Conservation (phyloP, 2,113 vertebrate genomes). For the Scomber japonicus region DNA sequence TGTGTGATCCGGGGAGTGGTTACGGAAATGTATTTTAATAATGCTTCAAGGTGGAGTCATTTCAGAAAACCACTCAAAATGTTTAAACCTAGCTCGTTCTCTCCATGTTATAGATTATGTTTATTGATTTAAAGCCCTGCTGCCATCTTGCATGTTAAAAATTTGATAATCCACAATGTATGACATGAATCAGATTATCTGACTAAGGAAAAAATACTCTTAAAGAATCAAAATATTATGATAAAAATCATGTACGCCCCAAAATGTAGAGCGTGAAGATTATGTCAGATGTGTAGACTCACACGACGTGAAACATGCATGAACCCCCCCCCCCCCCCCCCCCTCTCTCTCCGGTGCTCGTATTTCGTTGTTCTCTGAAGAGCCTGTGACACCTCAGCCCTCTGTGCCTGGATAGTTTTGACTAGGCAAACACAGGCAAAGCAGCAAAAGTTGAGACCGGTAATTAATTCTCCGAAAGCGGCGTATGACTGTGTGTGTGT, state of each 20-base stretch:
- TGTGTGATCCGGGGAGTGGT: constrained; percentile 4
- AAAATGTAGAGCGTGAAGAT: not conserved
- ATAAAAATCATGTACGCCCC: not conserved
- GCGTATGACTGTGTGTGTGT: constrained; percentile 10
- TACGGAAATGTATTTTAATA: constrained; percentile 14
- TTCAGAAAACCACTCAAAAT: not conserved
- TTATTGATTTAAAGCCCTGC: not conserved
- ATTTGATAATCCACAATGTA: not conserved
- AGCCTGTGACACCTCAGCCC: constrained; percentile 3
- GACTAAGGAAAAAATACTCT: not conserved
- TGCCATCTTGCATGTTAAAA: not conserved
- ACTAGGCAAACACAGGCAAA: constrained; percentile 53
- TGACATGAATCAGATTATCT: too few species aligned
- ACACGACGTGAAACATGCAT: not conserved
- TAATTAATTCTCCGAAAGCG: constrained; percentile 69
- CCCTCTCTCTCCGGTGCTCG: not conserved
- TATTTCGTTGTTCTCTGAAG: constrained; percentile 5
- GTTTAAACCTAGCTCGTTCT: too few species aligned
- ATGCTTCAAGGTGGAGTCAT: not conserved
- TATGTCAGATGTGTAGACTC: not conserved
- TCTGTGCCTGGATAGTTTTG: constrained; percentile 31
- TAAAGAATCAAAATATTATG: not conserved
- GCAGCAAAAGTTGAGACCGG: constrained; percentile 45
- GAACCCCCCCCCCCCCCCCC: not conserved
- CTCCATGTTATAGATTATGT: not conserved